These are phyloP conservation scores for Phaedon cochleariae DNA, from an alignment of 2,888 invertebrate species.

Conservation along the genomic window DNA sequence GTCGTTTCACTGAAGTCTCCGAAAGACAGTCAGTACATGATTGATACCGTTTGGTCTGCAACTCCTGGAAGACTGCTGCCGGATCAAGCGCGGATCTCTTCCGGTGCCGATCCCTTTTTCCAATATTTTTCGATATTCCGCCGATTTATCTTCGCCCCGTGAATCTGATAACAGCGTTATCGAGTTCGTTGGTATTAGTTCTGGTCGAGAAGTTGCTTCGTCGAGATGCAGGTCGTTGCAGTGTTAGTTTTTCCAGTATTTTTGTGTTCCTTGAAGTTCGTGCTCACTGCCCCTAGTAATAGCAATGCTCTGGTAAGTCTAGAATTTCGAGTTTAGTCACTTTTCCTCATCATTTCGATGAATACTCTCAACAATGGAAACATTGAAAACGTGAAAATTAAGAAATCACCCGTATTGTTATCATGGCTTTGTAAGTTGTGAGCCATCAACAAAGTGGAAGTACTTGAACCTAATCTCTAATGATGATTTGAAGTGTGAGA, in stretches of 20 bases:
- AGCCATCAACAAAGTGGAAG: no score
- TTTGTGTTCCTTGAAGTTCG: conserved; percentile 31
- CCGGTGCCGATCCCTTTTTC: background rate
- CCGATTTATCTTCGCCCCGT: conserved; percentile 6
- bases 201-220: background rate
- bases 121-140: background rate
- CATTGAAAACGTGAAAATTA: no score
- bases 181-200: background rate
- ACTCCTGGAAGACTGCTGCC: conserved; percentile 7
- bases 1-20: conserved; percentile 37
- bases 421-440: no score
- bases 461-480: no score
- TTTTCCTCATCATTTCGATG: no score
- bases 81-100: conserved; percentile 6
- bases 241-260: conserved; percentile 28
- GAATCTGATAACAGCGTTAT: conserved; percentile 16
- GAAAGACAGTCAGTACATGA: conserved; percentile 40
- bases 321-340: no score
- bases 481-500: no score
- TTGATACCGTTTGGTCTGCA: conserved; percentile 40
- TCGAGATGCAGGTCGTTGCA: conserved; percentile 33
- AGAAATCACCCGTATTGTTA: no score
- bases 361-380: no score
- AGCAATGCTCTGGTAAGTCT: conserved; percentile 38
- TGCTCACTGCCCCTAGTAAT: conserved; percentile 30